Base-by-base conservation (phyloP, 2,113 vertebrate species). In the Micromys minutus region DNA sequence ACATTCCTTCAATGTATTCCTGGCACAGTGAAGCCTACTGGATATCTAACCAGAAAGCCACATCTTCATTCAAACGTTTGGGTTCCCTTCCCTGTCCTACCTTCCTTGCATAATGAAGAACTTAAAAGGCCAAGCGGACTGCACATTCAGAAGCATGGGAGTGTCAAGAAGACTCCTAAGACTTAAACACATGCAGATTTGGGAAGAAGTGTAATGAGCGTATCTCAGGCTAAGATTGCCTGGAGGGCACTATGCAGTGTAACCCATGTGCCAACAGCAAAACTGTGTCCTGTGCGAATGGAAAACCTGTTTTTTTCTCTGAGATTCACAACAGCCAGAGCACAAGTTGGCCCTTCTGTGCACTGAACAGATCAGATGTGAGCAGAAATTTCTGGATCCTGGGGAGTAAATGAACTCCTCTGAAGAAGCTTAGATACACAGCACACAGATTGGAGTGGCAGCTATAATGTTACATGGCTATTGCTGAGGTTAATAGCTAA, bases 301-400 rank as follows among this genome's bases (percentile, higher is more conserved):
- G 19, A 89, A n/a, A 94, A 85, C 50, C n/a, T 89, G 39, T 15
- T 76, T 95, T 76, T 95, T 95, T 45, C 67, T 59, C 21, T 71
- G 34, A 80, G 47, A 90, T 26, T 42, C 8, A 72, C 5, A 87
- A 4, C 39, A 45, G 31, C 69, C 26, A 80, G 55, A 81, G 15
- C 5, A 19, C 67, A 19, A 63, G 77, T 26, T 85, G 79, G 47
- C 47, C 26, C 22, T 71, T 65, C 26, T 19, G 36, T 29, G 16
- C 5, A 63, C 36, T 11, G 88, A 6, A 92, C 3, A 84, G 71
- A 63, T 19, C 26, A 52, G 9, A 22, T 52, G 9, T n/a, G 17
- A 74, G 75, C 24, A 96, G 89, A 94, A 93, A 85, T 16, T 7
- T 74, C 84, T 85, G 67, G 13, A 79, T 85, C 19, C 12, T 86